Evolutionary conservation across 2,113 vertebrate species (phyloP).

Genomic region (Leiothrix lutea): DNA sequence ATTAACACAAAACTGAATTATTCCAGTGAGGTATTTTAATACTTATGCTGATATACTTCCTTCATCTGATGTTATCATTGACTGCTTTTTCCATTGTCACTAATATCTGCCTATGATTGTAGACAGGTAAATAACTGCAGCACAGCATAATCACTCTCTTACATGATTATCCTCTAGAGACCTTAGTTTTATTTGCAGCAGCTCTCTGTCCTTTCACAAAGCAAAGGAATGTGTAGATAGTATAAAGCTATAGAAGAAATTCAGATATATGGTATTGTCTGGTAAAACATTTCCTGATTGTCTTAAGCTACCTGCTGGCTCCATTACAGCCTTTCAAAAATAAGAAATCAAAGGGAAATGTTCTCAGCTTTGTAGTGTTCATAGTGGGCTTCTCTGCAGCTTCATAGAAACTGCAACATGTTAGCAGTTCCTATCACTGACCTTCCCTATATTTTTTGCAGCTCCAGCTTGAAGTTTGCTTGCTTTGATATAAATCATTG

Average conservation of each 20-base stretch:
- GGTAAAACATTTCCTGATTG: not conserved
- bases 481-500: constrained; percentile 55
- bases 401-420: constrained; percentile 22
- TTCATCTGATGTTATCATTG: not conserved
- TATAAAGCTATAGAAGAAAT: not conserved
- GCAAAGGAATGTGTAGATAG: not conserved
- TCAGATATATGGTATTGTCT: not conserved
- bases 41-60: not conserved
- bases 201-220: not conserved
- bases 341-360: constrained; percentile 31
- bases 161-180: not conserved
- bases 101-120: not conserved
- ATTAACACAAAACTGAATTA: not conserved
- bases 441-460: constrained; percentile 37
- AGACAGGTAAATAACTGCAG: not conserved
- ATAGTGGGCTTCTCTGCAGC: not conserved
- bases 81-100: not conserved
- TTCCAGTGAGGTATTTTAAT: not conserved
- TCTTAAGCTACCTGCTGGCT: not conserved
- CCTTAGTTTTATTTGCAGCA: not conserved
- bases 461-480: constrained; percentile 46
- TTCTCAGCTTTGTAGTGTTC: constrained; percentile 34
- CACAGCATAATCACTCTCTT: not conserved
- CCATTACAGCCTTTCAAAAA: constrained; percentile 19
- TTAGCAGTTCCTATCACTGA: constrained; percentile 36